Base-by-base conservation (phyloP, 2,797 vertebrate species). In the Xenentodon cancila region DNA sequence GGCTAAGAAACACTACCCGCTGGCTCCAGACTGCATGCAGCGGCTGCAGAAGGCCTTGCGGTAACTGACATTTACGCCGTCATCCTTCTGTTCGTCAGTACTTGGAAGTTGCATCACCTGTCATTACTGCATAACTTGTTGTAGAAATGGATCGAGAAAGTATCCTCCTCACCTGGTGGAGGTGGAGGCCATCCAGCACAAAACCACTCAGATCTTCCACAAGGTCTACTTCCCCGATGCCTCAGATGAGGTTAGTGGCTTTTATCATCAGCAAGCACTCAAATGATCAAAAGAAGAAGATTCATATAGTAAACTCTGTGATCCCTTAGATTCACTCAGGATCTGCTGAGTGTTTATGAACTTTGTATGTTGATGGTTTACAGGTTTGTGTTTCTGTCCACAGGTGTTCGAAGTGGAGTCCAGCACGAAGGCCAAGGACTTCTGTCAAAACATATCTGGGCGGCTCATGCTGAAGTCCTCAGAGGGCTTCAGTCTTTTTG, bases 341-440 rank as follows among this genome's bases (percentile, higher is more conserved):
- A 20, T 4, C 30, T 18, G 0, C 2, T 25, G n/a, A n/a, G 25
- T 25, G 3, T 3, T 25, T 25, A 25, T 25, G 25, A 5, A 25
- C 5, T 25, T 3, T 3, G 30, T 27, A 44, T 13, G 9, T n/a
- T 18, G 43, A 20, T 7, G 27, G n/a, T n/a, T 2, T 9, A 13
- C 22, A 40, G 7, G 16, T 56, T 13, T 50, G 11, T 11, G 7
- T 60, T 53, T 64, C 9, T 6, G 71, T 69, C 15, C 40, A 0
- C 81, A 99, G 97, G 97, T 96, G 25, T 99, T 99, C 53, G 97
- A 99, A 77, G 97, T 99, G 71, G 97, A 99, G 83, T 99, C 97
- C 3, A 97, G 97, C 91, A 99, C 97, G 0, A 99, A 98, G 80
- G 97, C 97, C 84, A 99, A 98, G 90, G 97, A 98, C 70, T 98